phyloP scores from a whole-genome alignment of 2,888 invertebrate genomes.

The Tetragnatha montana region DNA sequence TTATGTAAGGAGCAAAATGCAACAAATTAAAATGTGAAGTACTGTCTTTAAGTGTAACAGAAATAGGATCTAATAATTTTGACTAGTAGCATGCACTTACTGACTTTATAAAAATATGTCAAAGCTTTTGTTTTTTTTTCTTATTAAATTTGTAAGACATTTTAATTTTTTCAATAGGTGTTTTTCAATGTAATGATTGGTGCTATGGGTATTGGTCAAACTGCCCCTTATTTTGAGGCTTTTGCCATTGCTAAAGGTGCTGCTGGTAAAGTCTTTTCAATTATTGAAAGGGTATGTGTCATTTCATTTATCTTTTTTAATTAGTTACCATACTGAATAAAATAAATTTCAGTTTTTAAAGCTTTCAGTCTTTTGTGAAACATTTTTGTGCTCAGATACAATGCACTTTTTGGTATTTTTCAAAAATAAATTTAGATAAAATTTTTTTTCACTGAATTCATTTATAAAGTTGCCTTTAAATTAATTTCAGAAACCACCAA shows the following conservation, averaged over 20 bases:
- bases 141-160: not conserved
- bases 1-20: too few relatives aligned
- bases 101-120: too few relatives aligned
- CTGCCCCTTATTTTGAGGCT: conserved; percentile 85
- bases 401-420: not conserved
- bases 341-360: not conserved
- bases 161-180: conserved; percentile 79
- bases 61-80: too few relatives aligned
- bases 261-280: conserved; percentile 83
- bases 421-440: not conserved
- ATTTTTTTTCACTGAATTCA: not conserved
- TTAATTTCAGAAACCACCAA: conserved; percentile 64
- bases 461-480: conserved; percentile 3
- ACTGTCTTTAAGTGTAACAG: too few relatives aligned
- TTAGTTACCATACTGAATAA: too few relatives aligned
- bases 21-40: too few relatives aligned
- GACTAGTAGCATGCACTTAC: too few relatives aligned
- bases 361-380: not conserved
- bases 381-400: not conserved
- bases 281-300: conserved; percentile 81
- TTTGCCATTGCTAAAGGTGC: conserved; percentile 84
- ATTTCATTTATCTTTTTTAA: conserved; percentile 1
- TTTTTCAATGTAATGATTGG: conserved; percentile 88
- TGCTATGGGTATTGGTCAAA: conserved; percentile 86
- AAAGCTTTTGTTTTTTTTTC: not conserved